A percentile compares a stretch with the other conserved stretches of the same genome.
These are phyloP conservation scores for Emmelina monodactyla DNA, from an alignment of 2,888 invertebrate species.

Conservation along the genomic window DNA sequence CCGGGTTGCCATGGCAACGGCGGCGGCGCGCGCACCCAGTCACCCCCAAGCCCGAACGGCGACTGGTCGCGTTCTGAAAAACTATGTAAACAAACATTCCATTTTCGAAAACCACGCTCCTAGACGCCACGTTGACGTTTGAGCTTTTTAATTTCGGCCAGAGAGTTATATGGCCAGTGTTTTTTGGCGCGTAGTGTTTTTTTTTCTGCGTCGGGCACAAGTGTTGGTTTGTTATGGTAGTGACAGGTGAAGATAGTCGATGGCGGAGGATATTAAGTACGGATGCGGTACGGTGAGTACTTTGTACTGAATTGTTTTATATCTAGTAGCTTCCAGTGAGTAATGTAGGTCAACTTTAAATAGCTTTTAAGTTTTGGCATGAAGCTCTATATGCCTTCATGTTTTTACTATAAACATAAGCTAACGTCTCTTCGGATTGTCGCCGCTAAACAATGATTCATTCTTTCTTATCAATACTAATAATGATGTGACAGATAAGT, in stretches of 20 bases:
- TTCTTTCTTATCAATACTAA: too few species aligned
- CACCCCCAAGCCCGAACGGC: conserved; percentile 24
- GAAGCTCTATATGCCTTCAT: too few species aligned
- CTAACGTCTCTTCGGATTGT: too few species aligned
- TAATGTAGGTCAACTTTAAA: too few species aligned
- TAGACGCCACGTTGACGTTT: conserved; percentile 2
- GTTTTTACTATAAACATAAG: too few species aligned
- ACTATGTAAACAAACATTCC: conserved; percentile 26
- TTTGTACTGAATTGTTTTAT: too few species aligned
- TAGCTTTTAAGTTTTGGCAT: too few species aligned
- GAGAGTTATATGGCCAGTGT: conserved; percentile 4
- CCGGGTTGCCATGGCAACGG: conserved; percentile 36
- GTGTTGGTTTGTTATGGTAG: conserved; percentile 25
- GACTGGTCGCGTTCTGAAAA: conserved; percentile 32
- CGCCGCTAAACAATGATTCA: too few species aligned
- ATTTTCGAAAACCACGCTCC: conserved; percentile 12
- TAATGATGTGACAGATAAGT: too few species aligned
- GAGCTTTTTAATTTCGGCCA: not conserved
- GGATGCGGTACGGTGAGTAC: conserved; percentile 44
- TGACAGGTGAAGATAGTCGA: conserved; percentile 20
- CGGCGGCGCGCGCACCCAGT: conserved; percentile 58
- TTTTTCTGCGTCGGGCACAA: conserved; percentile 15
- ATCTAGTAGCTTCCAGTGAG: too few species aligned
- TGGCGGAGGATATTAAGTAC: conserved; percentile 43
- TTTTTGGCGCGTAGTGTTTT: conserved; percentile 8